Percentiles rank a stretch among this genome's conserved stretches.
Evolutionary conservation across 92 coral and sea anemone species (phyloP).

Genomic region (Zoanthus gigantus): DNA sequence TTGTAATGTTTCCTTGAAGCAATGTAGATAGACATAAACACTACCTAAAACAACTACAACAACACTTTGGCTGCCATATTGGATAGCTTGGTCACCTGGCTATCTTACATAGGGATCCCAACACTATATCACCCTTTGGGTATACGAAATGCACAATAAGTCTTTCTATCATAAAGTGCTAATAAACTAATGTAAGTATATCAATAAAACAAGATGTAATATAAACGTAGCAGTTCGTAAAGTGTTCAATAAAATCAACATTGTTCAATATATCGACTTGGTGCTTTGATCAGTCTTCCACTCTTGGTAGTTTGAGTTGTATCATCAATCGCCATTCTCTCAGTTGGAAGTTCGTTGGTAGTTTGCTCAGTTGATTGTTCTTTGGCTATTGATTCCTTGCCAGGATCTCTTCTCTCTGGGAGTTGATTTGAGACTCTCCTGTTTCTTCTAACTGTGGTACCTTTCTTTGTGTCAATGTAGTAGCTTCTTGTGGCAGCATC

Average conservation of each 20-base stretch:
- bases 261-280: constrained; percentile 21
- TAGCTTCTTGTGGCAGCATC: constrained; percentile 34
- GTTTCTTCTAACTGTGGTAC: constrained; percentile 46
- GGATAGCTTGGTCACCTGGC: neutral
- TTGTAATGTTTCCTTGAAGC: neutral
- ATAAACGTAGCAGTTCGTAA: constrained; percentile 10
- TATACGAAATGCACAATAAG: constrained; percentile 1
- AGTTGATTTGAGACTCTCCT: constrained; percentile 48
- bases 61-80: neutral
- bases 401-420: constrained; percentile 24
- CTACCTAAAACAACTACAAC: neutral
- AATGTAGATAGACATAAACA: constrained; percentile 6
- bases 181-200: constrained; percentile 21
- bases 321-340: constrained; percentile 14
- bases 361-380: constrained; percentile 25
- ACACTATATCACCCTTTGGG: constrained; percentile 1
- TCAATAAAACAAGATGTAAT: constrained; percentile 14
- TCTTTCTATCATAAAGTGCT: constrained; percentile 1
- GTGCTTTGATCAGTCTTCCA: constrained; percentile 15
- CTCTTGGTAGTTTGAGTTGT: constrained; percentile 15
- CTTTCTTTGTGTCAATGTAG: constrained; percentile 32
- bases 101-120: constrained; percentile 11
- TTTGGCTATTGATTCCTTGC: constrained; percentile 6
- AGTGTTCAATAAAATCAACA: constrained; percentile 24
- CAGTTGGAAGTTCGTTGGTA: constrained; percentile 9